Percentiles rank a stretch among this genome's conserved stretches.
phyloP scores from a whole-genome alignment of 2,888 invertebrate genomes.

The Mesodorylaimus sp. region DNA sequence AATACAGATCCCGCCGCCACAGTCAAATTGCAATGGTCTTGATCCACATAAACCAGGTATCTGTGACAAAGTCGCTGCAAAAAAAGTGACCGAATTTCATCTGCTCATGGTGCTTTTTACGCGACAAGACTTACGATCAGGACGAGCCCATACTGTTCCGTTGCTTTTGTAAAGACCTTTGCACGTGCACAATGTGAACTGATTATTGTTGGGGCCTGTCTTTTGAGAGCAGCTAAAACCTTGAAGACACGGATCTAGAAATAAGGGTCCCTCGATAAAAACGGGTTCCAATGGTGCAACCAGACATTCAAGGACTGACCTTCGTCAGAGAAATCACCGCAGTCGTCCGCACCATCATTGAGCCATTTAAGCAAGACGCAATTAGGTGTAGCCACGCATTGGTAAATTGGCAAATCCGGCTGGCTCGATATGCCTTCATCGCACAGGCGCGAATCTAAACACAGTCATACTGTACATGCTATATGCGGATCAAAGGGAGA shows the following conservation, averaged over 20 bases:
- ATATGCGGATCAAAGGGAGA: not conserved
- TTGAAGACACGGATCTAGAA: not conserved
- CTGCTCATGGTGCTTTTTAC: no score
- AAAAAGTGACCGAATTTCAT: no score
- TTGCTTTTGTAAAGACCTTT: not conserved
- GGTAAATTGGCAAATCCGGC: constrained; percentile 12
- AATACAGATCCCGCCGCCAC: constrained; percentile 2
- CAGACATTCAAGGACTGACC: constrained; percentile 8
- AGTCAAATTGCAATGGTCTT: constrained; percentile 1
- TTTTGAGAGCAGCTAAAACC: not conserved
- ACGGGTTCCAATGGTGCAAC: not conserved
- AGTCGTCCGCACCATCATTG: constrained; percentile 21
- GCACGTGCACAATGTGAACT: not conserved
- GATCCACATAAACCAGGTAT: no score
- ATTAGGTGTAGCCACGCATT: constrained; percentile 18
- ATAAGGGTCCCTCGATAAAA: not conserved
- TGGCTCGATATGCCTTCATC: constrained; percentile 12
- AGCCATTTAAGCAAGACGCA: constrained; percentile 21
- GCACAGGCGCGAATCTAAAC: constrained; percentile 5
- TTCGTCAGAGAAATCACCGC: constrained; percentile 23
- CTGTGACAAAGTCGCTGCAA: no score
- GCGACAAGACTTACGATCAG: no score
- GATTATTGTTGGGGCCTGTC: not conserved
- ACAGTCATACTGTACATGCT: no score
- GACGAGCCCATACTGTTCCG: not conserved